Evolutionary conservation across 2,113 vertebrate species (phyloP).

Genomic region (Australoheros scitulus): DNA sequence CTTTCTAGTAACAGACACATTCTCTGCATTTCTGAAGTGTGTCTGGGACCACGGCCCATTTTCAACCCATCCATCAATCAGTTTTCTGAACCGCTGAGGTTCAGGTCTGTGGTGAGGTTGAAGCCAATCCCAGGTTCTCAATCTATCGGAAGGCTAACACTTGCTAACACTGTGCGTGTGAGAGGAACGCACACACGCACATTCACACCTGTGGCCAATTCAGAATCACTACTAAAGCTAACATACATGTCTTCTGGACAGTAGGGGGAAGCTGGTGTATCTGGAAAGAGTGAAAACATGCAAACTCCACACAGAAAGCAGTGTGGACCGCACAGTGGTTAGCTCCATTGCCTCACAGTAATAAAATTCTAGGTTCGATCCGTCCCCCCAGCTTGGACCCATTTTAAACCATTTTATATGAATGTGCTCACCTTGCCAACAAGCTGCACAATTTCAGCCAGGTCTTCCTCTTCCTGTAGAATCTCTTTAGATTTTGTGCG

Average conservation of each 20-base stretch:
- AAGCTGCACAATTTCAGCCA: constrained; percentile 97
- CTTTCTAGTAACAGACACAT: no score
- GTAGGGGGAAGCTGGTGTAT: background rate
- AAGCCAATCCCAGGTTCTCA: no score
- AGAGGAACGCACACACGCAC: no score
- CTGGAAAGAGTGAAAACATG: background rate
- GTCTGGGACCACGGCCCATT: no score
- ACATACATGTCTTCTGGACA: background rate
- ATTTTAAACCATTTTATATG: background rate
- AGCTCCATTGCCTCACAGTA: background rate
- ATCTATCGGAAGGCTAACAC: no score
- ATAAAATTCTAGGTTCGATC: background rate
- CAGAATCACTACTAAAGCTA: background rate
- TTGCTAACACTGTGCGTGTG: no score
- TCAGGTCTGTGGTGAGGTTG: no score
- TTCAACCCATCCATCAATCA: no score
- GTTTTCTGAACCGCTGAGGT: no score
- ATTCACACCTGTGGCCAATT: no score
- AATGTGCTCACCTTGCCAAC: constrained; percentile 89
- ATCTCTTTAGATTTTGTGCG: constrained; percentile 98
- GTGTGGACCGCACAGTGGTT: background rate
- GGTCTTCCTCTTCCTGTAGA: constrained; percentile 95
- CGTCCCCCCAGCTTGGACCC: fast-evolving
- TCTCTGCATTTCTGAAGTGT: no score
- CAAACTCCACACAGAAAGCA: background rate